These are phyloP conservation scores for Apotomis turbidana DNA, from an alignment of 2,888 invertebrate genomes.

Conservation along the genomic window DNA sequence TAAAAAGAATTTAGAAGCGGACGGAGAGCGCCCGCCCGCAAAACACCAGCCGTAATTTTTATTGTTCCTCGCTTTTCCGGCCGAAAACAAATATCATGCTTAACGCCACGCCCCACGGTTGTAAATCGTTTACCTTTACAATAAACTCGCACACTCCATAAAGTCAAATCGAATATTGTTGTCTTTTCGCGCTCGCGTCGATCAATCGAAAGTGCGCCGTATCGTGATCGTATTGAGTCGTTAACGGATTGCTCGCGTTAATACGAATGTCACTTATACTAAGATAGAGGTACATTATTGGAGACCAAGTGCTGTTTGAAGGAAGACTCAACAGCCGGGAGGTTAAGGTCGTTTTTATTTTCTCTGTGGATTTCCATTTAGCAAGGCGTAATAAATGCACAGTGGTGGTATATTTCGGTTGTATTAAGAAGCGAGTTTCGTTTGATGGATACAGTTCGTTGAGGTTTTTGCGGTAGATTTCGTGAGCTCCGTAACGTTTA, in stretches of 20 bases:
- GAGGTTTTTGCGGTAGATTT: slow-evolving; percentile 67
- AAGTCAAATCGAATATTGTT: slow-evolving; percentile 74
- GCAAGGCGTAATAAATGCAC: slow-evolving; percentile 59
- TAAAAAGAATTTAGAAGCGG: slow-evolving; percentile 71
- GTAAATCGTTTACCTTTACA: slow-evolving; percentile 61
- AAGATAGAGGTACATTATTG: slow-evolving; percentile 56
- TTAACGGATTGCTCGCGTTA: slow-evolving; percentile 66
- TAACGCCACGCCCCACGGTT: slow-evolving; percentile 61
- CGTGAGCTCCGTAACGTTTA: slow-evolving; percentile 54
- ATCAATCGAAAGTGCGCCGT: slow-evolving; percentile 73
- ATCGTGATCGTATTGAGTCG: slow-evolving; percentile 68
- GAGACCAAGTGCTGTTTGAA: slow-evolving; percentile 50
- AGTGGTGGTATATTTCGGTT: slow-evolving; percentile 70
- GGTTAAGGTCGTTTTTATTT: slow-evolving; percentile 59
- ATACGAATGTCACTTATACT: slow-evolving; percentile 69
- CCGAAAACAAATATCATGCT: slow-evolving; percentile 66
- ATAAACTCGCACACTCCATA: slow-evolving; percentile 61
- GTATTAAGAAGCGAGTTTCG: slow-evolving; percentile 71
- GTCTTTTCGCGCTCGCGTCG: slow-evolving; percentile 61
- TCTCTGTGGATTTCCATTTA: slow-evolving; percentile 65
- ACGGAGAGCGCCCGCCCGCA: slow-evolving; percentile 71
- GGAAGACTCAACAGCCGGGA: slow-evolving; percentile 56
- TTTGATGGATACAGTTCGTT: slow-evolving; percentile 72
- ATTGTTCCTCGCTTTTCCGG: slow-evolving; percentile 65
- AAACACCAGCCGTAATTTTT: slow-evolving; percentile 75